Base-by-base conservation (phyloP, 2,797 vertebrate species). In the Intellagama lesueurii region DNA sequence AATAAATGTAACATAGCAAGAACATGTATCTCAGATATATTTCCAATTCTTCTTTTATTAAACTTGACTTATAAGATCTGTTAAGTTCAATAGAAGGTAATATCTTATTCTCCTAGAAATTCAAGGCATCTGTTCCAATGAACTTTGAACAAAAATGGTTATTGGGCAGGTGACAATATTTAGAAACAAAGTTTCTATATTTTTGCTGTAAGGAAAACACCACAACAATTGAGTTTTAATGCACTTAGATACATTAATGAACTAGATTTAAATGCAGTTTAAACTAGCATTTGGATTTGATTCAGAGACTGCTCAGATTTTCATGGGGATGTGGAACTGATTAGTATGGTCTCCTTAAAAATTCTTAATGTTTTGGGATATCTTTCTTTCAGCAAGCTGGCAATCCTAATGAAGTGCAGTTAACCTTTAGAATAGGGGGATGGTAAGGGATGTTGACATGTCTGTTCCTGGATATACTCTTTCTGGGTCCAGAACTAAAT, bases 31-130 rank as follows among this genome's bases (percentile, higher is more conserved):
- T 72, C 7, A 85, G 7, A 90, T 87, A 81, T 86, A 76, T 90
- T 94, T 83, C 60, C 87, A 95, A 93, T 93, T 56, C 68, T 44
- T 76, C 52, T 94, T 94, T 96, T 95, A 94, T 94, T 96, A 96
- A 95, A 95, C 49, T 7, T 66, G 89, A 85, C 30, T 92, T 90
- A 91, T 92, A 87, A 95, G 90, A 91, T 94, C 81, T 92, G 81
- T 88, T 90, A 79, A 93, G 81, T 75, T 93, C 90, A 87, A 52
- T 16, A 81, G 7, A 89, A 8, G 78, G 85, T 5, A 12, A 92
- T 94, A 89, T 32, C 89, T 93, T 94, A 91, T 94, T 94, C 83
- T 90, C 90, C 88, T 79, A 60, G 22, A 73, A 89, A 91, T 64
- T 70, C 56, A 75, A 90, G 78, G 49, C 72, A 92, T 91, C 88